Conservation (phyloP, 2,797 vertebrate genomes). For the Aulostomus chinensis region DNA sequence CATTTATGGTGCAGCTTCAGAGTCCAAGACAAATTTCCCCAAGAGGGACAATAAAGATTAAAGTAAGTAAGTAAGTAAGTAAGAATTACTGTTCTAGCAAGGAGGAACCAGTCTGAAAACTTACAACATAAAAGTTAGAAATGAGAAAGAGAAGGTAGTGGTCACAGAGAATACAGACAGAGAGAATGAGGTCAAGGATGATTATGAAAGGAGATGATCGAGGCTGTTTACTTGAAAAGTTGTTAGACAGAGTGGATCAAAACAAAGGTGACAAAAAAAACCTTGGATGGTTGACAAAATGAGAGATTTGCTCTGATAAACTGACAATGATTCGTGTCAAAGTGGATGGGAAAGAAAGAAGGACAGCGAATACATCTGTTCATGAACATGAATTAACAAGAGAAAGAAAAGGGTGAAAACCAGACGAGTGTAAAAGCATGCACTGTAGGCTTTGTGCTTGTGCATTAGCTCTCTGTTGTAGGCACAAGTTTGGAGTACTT, state of each 20-base stretch:
- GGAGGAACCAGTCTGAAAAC: too few relatives aligned
- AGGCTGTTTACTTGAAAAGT: too few relatives aligned
- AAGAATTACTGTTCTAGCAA: too few relatives aligned
- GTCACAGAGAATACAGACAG: too few relatives aligned
- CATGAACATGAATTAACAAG: neutral
- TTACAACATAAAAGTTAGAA: too few relatives aligned
- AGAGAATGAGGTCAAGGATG: too few relatives aligned
- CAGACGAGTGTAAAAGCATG: neutral
- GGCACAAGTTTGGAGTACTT: constrained; percentile 21
- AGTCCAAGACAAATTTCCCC: too few relatives aligned
- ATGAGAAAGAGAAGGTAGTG: too few relatives aligned
- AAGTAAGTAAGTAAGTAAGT: too few relatives aligned
- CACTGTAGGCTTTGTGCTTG: neutral
- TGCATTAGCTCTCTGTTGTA: constrained; percentile 7
- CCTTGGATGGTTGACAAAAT: constrained; percentile 30
- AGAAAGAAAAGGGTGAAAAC: neutral
- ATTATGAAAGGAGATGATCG: too few relatives aligned
- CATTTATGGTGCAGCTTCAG: too few relatives aligned
- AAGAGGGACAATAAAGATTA: too few relatives aligned
- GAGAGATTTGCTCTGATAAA: constrained; percentile 28
- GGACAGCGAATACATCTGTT: constrained; percentile 14
- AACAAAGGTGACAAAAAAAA: constrained; percentile 8
- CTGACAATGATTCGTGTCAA: constrained; percentile 19
- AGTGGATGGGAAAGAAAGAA: constrained; percentile 3
- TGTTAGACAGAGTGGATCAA: neutral